A percentile compares a stretch with the other conserved stretches of the same genome.
These are phyloP conservation scores for Pygocentrus nattereri DNA, from an alignment of 2,797 vertebrate genomes.

Conservation along the genomic window DNA sequence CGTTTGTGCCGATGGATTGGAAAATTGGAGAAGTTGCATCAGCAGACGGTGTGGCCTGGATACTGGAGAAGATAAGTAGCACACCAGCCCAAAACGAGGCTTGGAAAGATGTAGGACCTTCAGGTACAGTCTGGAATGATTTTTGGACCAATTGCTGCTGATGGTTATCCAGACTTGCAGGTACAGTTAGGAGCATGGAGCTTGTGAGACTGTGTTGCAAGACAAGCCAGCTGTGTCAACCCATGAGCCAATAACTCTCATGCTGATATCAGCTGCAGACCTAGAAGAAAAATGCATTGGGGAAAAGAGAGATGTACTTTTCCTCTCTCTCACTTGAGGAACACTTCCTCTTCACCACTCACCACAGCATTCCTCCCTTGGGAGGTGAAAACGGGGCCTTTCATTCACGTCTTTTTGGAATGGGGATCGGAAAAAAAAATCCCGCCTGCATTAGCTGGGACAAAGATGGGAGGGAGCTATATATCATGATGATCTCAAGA, in stretches of 20 bases:
- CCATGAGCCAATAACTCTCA: constrained; percentile 66
- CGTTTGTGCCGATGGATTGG: constrained; percentile 56
- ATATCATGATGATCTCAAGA: constrained; percentile 70
- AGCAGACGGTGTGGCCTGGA: constrained; percentile 39
- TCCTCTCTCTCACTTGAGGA: constrained; percentile 46
- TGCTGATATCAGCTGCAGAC: constrained; percentile 54
- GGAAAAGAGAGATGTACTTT: constrained; percentile 51
- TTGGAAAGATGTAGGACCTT: constrained; percentile 39
- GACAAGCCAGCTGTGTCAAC: constrained; percentile 65
- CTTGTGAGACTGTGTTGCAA: constrained; percentile 19
- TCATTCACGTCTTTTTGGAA: constrained; percentile 63
- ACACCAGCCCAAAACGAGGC: constrained; percentile 33
- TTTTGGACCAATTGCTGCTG: constrained; percentile 39
- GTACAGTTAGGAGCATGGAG: constrained; percentile 49
- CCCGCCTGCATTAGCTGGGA: constrained; percentile 61
- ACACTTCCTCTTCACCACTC: constrained; percentile 47
- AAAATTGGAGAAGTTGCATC: constrained; percentile 64
- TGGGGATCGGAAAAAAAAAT: constrained; percentile 70
- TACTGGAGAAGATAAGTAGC: constrained; percentile 45
- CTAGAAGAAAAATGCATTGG: constrained; percentile 49
- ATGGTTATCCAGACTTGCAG: constrained; percentile 40
- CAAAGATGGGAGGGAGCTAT: constrained; percentile 46
- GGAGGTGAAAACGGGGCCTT: constrained; percentile 62
- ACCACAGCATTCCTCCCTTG: constrained; percentile 61
- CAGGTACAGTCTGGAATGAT: constrained; percentile 60